Percentiles rank a stretch among this genome's conserved stretches.
These are phyloP conservation scores for Saguinus imperator DNA, from an alignment of 2,113 vertebrate genomes.

Conservation along the genomic window DNA sequence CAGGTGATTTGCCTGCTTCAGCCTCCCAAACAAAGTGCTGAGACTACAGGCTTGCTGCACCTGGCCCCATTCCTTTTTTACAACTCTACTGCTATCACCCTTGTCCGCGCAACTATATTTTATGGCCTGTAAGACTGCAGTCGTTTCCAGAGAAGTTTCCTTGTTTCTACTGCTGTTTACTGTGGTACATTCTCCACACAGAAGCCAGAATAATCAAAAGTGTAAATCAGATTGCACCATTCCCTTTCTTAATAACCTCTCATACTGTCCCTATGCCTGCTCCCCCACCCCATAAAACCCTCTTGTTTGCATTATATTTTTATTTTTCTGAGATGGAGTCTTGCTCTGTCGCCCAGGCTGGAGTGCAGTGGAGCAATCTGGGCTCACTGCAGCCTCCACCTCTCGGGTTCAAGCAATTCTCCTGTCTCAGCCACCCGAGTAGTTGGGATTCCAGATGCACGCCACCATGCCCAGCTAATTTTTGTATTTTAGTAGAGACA, in stretches of 20 bases:
- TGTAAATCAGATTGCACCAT: not conserved
- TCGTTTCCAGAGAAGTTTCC: not conserved
- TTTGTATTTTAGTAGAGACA: too few species aligned
- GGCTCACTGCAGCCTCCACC: too few species aligned
- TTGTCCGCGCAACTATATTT: not conserved
- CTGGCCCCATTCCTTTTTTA: not conserved
- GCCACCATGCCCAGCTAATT: too few species aligned
- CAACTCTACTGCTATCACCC: not conserved
- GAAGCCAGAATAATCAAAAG: not conserved
- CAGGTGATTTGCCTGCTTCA: too few species aligned
- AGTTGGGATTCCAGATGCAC: too few species aligned
- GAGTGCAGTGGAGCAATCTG: too few species aligned
- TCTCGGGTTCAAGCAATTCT: too few species aligned
- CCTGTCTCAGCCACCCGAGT: too few species aligned
- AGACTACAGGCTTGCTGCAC: too few species aligned
- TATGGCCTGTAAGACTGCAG: too few species aligned
- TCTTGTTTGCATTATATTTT: not conserved
- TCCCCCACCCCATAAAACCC: not conserved
- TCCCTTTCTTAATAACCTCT: not conserved
- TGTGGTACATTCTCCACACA: not conserved
- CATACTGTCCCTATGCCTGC: accelerated
- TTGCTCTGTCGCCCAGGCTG: too few species aligned
- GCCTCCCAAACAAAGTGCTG: too few species aligned
- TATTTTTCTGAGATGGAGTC: not conserved
- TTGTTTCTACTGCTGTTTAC: not conserved